phyloP scores from a whole-genome alignment of 2,797 vertebrate genomes.

The Sarcoramphus papa region DNA sequence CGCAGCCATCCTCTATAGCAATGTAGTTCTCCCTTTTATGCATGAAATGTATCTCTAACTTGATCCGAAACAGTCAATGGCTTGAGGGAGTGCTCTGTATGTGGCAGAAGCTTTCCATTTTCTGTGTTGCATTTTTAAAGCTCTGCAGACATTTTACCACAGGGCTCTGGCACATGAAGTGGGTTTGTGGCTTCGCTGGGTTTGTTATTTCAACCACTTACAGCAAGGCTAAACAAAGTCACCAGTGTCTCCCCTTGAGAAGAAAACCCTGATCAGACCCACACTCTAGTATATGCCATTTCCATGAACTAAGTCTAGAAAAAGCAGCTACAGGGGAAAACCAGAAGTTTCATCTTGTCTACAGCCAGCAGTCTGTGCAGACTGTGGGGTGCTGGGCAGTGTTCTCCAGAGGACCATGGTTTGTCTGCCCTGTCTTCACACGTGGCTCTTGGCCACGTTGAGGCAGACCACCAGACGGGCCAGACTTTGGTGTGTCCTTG shows the following conservation, averaged over 20 bases:
- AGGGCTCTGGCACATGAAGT: not conserved
- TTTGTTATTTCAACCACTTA: constrained; percentile 14
- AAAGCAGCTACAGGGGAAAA: not conserved
- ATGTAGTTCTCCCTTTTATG: not conserved
- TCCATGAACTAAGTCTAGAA: not conserved
- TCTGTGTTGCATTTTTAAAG: not conserved
- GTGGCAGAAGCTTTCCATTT: not conserved
- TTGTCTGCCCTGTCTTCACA: not conserved
- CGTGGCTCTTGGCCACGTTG: not conserved
- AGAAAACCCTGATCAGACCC: not conserved
- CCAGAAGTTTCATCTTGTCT: not conserved
- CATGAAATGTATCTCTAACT: not conserved
- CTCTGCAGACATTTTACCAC: not conserved
- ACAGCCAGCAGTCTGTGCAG: not conserved
- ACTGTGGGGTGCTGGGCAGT: not conserved
- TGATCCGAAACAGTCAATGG: not conserved
- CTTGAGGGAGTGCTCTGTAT: not conserved
- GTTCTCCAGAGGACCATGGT: not conserved
- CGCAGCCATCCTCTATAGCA: not conserved
- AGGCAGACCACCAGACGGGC: not conserved
- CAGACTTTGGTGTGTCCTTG: not conserved
- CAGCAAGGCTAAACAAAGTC: constrained; percentile 12
- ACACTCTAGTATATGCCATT: not conserved
- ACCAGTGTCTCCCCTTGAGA: not conserved
- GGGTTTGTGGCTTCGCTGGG: not conserved